Base-by-base conservation (phyloP, 2,888 invertebrate species). In the Pammene fasciana region DNA sequence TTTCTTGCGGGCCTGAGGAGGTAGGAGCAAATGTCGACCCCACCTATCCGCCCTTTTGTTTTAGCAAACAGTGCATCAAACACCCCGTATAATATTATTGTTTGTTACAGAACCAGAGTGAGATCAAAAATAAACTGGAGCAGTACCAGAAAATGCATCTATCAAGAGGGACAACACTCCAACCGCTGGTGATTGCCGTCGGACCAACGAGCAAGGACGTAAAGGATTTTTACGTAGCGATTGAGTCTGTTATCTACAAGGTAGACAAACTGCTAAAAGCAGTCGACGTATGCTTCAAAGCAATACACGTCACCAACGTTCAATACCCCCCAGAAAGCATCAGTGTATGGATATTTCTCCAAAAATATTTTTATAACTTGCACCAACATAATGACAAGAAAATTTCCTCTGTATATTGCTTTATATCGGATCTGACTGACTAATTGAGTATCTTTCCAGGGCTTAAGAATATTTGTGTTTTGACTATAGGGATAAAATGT, bases 81-180 rank as follows among this genome's bases (percentile, higher is more conserved):
- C 41, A 41, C 41, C 41, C 41, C 41, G 46, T 14, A 7, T n/a
- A 46, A 46, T 46, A n/a, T 46, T n/a, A 10, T 8, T 46, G 46
- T n/a, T 46, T 46, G n/a, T 46, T 46, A 46, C 48, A 16, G 16
- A 48, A 48, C 48, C 48, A 48, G 48, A 48, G 48, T 48, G 48
- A 48, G 16, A 16, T 48, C 14, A 48, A 48, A 48, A 48, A 48
- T 48, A 48, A 48, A 48, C 14, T 48, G 14, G 16, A 48, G 14
- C 48, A 48, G 16, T 48, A 48, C 48, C 48, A 48, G 48, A 48
- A 48, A 48, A 48, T 48, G 48, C 48, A 48, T 48, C 48, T 48
- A 48, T 48, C 48, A 14, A 48, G 48, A 48, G 48, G 48, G 16
- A 48, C 48, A 14, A 48, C 48, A 14, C 16, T 48, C 48, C 48